Percentiles rank a stretch among this genome's conserved stretches.
phyloP scores from a whole-genome alignment of 2,113 vertebrate genomes.

The Nycticorax nycticorax region DNA sequence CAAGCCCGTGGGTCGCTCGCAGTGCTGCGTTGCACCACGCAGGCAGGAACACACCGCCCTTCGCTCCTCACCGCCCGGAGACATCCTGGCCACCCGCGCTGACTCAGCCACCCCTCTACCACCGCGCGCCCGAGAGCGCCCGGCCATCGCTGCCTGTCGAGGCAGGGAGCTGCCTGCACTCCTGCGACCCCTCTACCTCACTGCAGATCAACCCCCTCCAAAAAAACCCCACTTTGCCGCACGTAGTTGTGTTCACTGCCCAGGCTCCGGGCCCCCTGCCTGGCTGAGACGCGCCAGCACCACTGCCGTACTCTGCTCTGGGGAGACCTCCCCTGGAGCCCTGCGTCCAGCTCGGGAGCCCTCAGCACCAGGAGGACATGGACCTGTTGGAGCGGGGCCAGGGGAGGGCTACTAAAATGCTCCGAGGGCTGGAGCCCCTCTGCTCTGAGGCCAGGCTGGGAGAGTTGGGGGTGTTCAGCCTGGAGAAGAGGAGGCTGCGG shows the following conservation, averaged over 20 bases:
- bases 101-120: background rate
- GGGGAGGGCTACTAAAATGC: too few species aligned
- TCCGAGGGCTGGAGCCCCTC: too few species aligned
- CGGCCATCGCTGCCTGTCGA: fast-evolving
- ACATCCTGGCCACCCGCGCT: fast-evolving
- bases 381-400: too few species aligned
- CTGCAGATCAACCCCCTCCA: background rate
- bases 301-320: background rate
- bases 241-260: background rate
- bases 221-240: background rate
- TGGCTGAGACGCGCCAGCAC: fast-evolving
- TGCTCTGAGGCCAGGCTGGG: too few species aligned
- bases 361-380: too few species aligned
- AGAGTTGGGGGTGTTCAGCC: too few species aligned
- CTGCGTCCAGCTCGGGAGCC: too few species aligned
- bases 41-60: background rate
- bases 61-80: fast-evolving
- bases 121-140: fast-evolving
- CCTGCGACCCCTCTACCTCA: background rate
- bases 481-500: too few species aligned
- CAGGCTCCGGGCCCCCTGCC: fast-evolving
- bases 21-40: background rate
- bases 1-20: fast-evolving
- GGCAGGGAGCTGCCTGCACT: background rate
- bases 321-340: too few species aligned